Base-by-base conservation (phyloP, 1,140 invertebrate species). In the Tetragonula clypearis region DNA sequence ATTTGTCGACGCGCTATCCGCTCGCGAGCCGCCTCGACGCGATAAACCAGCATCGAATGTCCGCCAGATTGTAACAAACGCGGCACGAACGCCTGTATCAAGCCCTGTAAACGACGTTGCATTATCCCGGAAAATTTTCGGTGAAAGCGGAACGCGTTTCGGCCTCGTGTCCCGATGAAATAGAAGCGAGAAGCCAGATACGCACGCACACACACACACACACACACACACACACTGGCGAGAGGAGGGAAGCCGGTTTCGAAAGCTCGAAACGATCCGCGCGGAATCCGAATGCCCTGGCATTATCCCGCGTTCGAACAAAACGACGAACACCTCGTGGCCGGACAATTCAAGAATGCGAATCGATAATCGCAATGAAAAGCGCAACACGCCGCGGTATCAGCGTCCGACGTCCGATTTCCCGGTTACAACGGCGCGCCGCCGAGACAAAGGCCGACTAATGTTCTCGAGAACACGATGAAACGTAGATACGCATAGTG, bases 321-420 rank as follows among this genome's bases (percentile, higher is more conserved):
- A 90, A 90, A 90, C 81, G 78, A 62, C 65, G 56, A 19, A 60
- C 55, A 58, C 79, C 49, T 72, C 66, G 53, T 56, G 35, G 19
- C 11, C 78, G 71, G 41, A 72, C 84, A 84, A 90, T 90, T 88
- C 88, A 83, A 90, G 86, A 90, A 90, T 90, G 88, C 79, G 71
- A 88, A 79, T 87, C 86, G 88, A 90, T 90, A 90, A 88, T 88
- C 81, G 81, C 30, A 88, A 88, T 84, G 86, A 90, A 88, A 90
- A 82, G 88, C 86, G 71, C 68, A 87, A 87, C 68, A 65, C 65
- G 72, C 66, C 26, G 9, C 23, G 55, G 9, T 26, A 65, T 62
- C 62, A 62, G 19, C 41, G 60, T 74, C 5, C 60, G 71, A 49
- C 62, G 23, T 21, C 41, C 15, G 66, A 77, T 83, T 83, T 83